A percentile compares a stretch with the other conserved stretches of the same genome.
Conservation (phyloP, 2,113 vertebrate species). For the Prochilodus magdalenae region DNA sequence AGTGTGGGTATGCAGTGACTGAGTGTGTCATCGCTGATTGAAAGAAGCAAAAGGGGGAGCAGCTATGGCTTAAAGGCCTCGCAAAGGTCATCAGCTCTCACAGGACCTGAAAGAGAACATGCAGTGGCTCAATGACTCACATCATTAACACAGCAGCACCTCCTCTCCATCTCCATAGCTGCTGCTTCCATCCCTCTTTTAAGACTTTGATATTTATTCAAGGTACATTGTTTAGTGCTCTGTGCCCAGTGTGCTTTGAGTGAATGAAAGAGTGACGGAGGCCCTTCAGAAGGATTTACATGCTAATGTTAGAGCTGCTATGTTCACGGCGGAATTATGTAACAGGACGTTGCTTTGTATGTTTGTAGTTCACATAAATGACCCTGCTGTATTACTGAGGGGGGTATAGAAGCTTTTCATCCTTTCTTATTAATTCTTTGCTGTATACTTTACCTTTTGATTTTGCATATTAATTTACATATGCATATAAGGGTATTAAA, state of each 20-base stretch:
- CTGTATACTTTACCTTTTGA: not conserved
- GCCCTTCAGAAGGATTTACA: not conserved
- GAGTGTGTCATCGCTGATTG: slow-evolving; percentile 49
- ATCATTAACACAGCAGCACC: slow-evolving; percentile 24
- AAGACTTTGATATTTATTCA: not conserved
- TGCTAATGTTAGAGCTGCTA: not conserved
- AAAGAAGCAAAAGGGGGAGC: slow-evolving; percentile 6
- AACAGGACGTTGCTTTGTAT: not conserved
- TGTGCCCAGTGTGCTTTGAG: too few species aligned
- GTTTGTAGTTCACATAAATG: not conserved
- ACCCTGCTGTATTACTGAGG: not conserved
- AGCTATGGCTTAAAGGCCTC: slow-evolving; percentile 1
- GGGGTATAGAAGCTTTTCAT: not conserved
- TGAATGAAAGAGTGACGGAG: not conserved
- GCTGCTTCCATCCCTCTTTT: not conserved
- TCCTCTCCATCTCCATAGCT: not conserved
- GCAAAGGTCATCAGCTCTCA: slow-evolving; percentile 24
- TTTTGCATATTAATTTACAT: not conserved
- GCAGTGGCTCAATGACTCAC: not conserved
- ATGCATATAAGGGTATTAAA: not conserved
- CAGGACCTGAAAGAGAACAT: slow-evolving; percentile 44
- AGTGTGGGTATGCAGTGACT: not conserved
- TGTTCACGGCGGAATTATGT: not conserved
- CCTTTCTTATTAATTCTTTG: not conserved
- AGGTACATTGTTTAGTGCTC: not conserved